Conservation (phyloP, 1,140 invertebrate genomes). For the Nilaparvata lugens region DNA sequence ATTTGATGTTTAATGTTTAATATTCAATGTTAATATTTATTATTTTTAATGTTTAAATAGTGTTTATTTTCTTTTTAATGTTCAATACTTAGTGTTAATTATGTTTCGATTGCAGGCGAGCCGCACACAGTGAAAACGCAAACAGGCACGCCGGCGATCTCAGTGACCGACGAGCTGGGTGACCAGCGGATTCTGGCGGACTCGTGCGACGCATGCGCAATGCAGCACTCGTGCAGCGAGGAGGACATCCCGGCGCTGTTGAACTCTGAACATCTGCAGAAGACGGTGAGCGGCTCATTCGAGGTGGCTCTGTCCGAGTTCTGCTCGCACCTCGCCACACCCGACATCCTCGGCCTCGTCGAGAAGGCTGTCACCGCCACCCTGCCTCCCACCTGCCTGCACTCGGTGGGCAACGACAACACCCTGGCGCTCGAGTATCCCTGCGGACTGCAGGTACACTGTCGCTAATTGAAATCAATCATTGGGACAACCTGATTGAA, state of each 20-base stretch:
- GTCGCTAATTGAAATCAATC: not conserved
- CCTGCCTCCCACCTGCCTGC: slow-evolving; percentile 58
- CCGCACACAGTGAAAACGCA: not conserved
- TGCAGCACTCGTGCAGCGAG: not conserved
- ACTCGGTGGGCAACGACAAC: slow-evolving; percentile 35
- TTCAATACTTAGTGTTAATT: too few relatives aligned
- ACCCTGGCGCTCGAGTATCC: slow-evolving; percentile 25
- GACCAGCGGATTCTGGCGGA: slow-evolving; percentile 4
- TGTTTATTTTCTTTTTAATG: too few relatives aligned
- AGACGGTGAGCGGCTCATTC: slow-evolving; percentile 32
- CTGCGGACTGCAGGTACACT: slow-evolving; percentile 17
- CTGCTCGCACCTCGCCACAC: slow-evolving; percentile 54
- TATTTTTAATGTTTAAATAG: too few relatives aligned
- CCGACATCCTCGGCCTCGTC: slow-evolving; percentile 69
- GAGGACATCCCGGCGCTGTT: slow-evolving; percentile 11
- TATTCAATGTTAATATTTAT: too few relatives aligned
- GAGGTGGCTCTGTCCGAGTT: slow-evolving; percentile 69
- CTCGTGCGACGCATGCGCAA: not conserved
- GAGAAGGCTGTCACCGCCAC: slow-evolving; percentile 71
- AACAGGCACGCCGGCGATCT: slow-evolving; percentile 14
- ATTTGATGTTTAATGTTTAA: too few relatives aligned
- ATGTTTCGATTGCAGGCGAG: not conserved
- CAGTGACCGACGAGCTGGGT: slow-evolving; percentile 19
- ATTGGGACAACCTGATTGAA: not conserved
- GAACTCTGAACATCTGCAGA: slow-evolving; percentile 9